Conservation (phyloP, 2,113 vertebrate species). For the Toxotes chatareus region DNA sequence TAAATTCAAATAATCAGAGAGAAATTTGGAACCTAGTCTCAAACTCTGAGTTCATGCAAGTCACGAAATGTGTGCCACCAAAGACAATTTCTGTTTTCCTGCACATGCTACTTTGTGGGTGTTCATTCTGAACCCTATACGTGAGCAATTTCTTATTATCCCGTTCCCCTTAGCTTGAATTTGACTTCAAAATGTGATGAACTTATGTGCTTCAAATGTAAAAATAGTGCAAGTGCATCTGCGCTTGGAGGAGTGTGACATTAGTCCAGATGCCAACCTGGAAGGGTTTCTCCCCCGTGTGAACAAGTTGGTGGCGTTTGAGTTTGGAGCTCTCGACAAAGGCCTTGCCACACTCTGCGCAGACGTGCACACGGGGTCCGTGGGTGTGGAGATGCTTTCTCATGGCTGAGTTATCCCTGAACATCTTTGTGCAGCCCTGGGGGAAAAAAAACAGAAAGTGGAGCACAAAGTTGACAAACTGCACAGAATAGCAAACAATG, state of each 20-base stretch:
- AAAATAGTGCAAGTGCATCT: neutral
- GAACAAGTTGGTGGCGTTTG: conserved; percentile 98
- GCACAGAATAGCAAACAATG: conserved; percentile 1
- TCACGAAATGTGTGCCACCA: neutral
- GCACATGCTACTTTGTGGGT: neutral
- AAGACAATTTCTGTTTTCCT: neutral
- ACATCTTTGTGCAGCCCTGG: conserved; percentile 99
- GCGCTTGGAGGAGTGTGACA: neutral
- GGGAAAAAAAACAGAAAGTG: neutral
- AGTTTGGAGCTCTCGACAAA: conserved; percentile 99
- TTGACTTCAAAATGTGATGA: neutral
- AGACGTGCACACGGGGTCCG: conserved; percentile 96
- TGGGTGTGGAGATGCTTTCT: conserved; percentile 99
- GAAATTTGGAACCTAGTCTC: neutral
- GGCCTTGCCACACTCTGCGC: conserved; percentile 97
- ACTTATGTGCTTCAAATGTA: conserved; percentile 28
- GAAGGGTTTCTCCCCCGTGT: conserved; percentile 98
- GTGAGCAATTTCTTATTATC: conserved; percentile 4
- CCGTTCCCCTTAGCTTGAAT: conserved; percentile 16
- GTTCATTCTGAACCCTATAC: conserved; percentile 1
- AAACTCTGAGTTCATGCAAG: neutral
- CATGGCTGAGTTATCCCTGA: conserved; percentile 99
- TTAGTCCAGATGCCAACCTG: conserved; percentile 85
- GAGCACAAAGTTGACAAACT: conserved; percentile 3
- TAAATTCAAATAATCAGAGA: neutral